Evolutionary conservation across 2,113 vertebrate genomes (phyloP).

Genomic region (Vulpes ferrilata): DNA sequence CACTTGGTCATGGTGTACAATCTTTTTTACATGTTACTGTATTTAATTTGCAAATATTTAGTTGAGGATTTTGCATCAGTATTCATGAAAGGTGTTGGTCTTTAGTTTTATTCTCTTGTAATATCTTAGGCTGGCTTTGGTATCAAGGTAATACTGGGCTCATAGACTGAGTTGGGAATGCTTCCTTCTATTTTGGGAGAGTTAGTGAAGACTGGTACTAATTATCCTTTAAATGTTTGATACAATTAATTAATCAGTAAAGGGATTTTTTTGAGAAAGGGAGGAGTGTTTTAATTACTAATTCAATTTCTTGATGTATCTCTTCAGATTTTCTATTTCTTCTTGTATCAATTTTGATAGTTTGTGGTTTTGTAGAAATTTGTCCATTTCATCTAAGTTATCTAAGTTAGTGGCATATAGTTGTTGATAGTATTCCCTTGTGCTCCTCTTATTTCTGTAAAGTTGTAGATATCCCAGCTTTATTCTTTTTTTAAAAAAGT

Average conservation of each 20-base stretch:
- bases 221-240: background rate
- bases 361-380: background rate
- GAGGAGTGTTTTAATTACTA: background rate
- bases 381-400: background rate
- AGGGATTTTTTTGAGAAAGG: background rate
- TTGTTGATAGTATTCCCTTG: background rate
- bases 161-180: background rate
- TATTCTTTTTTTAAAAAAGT: background rate
- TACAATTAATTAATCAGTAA: background rate
- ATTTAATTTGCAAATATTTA: background rate
- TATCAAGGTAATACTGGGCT: background rate
- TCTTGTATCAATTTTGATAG: background rate
- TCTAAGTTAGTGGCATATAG: background rate
- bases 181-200: background rate
- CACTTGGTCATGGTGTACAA: background rate
- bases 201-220: background rate
- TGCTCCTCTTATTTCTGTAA: background rate
- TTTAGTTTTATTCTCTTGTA: background rate
- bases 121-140: background rate
- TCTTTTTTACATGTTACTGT: background rate
- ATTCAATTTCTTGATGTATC: background rate
- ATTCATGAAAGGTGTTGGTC: background rate
- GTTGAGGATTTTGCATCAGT: background rate
- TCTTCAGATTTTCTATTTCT: background rate
- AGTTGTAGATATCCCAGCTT: background rate